Percentiles rank a stretch among this genome's conserved stretches.
Conservation (phyloP, 2,888 invertebrate species). For the Caenorhabditis wallacei region DNA sequence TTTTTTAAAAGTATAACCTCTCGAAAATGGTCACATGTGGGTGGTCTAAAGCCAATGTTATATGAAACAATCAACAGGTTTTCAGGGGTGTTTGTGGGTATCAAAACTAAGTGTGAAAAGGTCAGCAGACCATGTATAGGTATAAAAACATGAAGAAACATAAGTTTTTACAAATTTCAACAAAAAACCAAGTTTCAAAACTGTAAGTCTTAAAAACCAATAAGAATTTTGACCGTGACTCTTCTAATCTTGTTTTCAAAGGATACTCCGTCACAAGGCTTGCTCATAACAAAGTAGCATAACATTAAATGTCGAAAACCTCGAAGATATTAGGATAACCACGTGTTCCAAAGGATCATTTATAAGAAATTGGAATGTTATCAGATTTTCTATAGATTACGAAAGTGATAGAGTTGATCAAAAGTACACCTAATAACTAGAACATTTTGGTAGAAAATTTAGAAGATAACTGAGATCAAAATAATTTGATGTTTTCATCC, state of each 20-base stretch:
- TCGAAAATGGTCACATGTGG: no score
- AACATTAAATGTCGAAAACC: conserved; percentile 4
- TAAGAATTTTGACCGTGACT: neutral
- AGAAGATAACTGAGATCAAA: no score
- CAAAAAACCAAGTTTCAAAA: no score
- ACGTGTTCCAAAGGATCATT: neutral
- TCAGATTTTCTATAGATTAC: neutral
- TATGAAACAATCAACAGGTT: neutral
- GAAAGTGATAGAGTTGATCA: neutral
- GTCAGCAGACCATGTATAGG: conserved; percentile 1
- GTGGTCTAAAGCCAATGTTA: no score
- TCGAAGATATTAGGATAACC: neutral
- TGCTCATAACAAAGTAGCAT: conserved; percentile 16
- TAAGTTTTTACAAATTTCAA: no score
- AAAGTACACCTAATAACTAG: neutral
- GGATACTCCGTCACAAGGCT: conserved; percentile 7
- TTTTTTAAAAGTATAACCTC: no score
- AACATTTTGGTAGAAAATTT: neutral
- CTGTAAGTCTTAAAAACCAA: no score
- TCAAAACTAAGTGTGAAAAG: neutral
- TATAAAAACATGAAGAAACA: no score
- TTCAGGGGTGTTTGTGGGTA: neutral
- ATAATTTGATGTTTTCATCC: no score
- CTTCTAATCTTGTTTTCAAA: conserved; percentile 30
- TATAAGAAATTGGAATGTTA: neutral